Conservation (phyloP, 1,140 invertebrate species). For the Gryon sp. region DNA sequence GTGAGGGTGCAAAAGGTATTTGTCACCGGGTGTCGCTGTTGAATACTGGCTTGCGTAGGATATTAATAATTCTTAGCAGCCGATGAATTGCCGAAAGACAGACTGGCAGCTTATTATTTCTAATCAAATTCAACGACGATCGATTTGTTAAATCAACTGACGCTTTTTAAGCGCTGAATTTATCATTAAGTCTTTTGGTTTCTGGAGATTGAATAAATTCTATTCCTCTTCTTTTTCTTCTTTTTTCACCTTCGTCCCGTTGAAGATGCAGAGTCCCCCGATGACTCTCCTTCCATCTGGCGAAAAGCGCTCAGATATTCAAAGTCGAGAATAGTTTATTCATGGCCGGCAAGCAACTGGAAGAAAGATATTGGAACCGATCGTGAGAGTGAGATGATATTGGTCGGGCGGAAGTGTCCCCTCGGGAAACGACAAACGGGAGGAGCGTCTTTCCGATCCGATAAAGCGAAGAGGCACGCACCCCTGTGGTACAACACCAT, state of each 20-base stretch:
- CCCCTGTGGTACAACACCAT: conserved; percentile 60
- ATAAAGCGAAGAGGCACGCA: conserved; percentile 75
- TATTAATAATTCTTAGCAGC: conserved; percentile 76
- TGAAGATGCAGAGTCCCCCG: conserved; percentile 71
- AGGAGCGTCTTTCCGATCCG: conserved; percentile 75
- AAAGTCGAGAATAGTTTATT: conserved; percentile 80
- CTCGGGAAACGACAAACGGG: conserved; percentile 76
- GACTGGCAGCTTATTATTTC: conserved; percentile 71
- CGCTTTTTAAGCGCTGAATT: conserved; percentile 12
- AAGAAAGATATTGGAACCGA: conserved; percentile 80
- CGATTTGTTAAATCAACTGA: conserved; percentile 63
- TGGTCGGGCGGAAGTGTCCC: conserved; percentile 80
- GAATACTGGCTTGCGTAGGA: conserved; percentile 71
- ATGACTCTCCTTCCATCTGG: conserved; percentile 71
- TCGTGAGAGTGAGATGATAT: conserved; percentile 74
- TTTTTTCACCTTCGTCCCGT: conserved; percentile 53
- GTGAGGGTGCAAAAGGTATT: conserved; percentile 70
- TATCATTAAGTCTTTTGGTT: conserved; percentile 17
- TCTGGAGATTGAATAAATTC: background rate
- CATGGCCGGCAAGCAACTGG: conserved; percentile 78
- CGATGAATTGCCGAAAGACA: conserved; percentile 75
- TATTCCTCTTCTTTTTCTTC: too few relatives aligned
- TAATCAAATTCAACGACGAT: conserved; percentile 72
- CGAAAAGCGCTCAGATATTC: conserved; percentile 78
- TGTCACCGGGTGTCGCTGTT: conserved; percentile 74